Percentiles rank a stretch among this genome's conserved stretches.
Evolutionary conservation across 2,113 vertebrate genomes (phyloP).

Genomic region (Stegastes partitus): DNA sequence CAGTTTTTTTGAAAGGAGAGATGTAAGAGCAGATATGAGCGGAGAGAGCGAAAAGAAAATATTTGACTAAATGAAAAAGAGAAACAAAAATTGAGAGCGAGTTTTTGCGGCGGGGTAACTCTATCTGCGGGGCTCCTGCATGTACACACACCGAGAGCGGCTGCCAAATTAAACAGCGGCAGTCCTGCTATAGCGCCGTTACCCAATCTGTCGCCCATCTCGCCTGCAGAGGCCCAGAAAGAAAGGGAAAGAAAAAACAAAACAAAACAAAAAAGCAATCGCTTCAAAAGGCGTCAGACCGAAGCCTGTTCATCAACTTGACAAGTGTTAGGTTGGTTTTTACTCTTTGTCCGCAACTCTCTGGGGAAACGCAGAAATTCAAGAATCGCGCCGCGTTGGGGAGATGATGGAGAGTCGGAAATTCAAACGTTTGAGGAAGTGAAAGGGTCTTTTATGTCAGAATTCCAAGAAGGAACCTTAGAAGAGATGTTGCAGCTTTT

Average conservation of each 20-base stretch:
- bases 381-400: not conserved
- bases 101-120: slow-evolving; percentile 45
- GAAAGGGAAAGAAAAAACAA: not conserved
- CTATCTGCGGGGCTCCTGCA: slow-evolving; percentile 28
- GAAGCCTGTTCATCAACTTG: slow-evolving; percentile 18
- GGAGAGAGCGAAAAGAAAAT: slow-evolving; percentile 35
- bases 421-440: not conserved
- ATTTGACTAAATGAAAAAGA: slow-evolving; percentile 34
- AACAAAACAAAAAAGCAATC: slow-evolving; percentile 21
- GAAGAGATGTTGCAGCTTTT: not conserved
- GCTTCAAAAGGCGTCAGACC: slow-evolving; percentile 36
- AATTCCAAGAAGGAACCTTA: slow-evolving; percentile 10
- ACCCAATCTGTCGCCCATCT: slow-evolving; percentile 42
- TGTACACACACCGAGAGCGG: slow-evolving; percentile 1
- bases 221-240: not conserved
- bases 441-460: slow-evolving; percentile 4
- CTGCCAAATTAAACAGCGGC: slow-evolving; percentile 59
- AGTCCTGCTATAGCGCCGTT: slow-evolving; percentile 22
- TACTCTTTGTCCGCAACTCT: slow-evolving; percentile 12
- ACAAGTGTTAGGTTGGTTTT: slow-evolving; percentile 25
- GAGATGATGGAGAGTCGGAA: slow-evolving; percentile 15
- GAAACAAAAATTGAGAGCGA: slow-evolving; percentile 36
- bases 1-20: slow-evolving; percentile 9
- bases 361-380: not conserved
- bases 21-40: slow-evolving; percentile 6